phyloP scores from a whole-genome alignment of 1,140 invertebrate genomes.

The Eriosoma lanigerum region DNA sequence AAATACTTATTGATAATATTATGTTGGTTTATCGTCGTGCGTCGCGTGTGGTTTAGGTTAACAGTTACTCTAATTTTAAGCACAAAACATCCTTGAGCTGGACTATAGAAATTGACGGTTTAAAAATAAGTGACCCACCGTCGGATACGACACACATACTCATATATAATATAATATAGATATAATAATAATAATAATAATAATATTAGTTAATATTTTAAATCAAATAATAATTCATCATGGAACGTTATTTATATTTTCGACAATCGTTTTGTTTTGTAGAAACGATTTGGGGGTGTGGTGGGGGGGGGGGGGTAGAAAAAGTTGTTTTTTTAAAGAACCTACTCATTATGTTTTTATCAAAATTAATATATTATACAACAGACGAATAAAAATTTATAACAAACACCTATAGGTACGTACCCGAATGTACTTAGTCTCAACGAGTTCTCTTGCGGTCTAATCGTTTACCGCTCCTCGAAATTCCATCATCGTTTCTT shows the following conservation, averaged over 20 bases:
- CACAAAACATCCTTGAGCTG: slow-evolving; percentile 37
- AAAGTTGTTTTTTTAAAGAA: too few relatives aligned
- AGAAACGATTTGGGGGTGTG: too few relatives aligned
- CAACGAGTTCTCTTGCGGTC: neutral
- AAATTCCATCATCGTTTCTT: neutral
- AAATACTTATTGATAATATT: too few relatives aligned
- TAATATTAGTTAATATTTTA: too few relatives aligned
- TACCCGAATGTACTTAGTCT: neutral
- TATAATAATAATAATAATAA: too few relatives aligned
- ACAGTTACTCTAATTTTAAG: slow-evolving; percentile 33
- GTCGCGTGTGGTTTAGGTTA: neutral
- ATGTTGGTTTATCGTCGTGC: neutral
- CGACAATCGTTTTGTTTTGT: too few relatives aligned
- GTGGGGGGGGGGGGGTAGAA: too few relatives aligned
- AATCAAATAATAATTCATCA: too few relatives aligned
- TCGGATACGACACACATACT: neutral
- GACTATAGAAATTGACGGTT: slow-evolving; percentile 39
- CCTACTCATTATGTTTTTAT: too few relatives aligned
- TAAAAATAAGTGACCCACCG: slow-evolving; percentile 44
- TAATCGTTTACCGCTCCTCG: neutral
- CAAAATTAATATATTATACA: too few relatives aligned
- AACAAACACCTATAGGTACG: neutral
- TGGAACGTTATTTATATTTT: too few relatives aligned
- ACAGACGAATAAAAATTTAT: too few relatives aligned
- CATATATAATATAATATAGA: neutral